A percentile compares a stretch with the other conserved stretches of the same genome.
Conservation (phyloP, 2,113 vertebrate genomes). For the Merops nubicus region DNA sequence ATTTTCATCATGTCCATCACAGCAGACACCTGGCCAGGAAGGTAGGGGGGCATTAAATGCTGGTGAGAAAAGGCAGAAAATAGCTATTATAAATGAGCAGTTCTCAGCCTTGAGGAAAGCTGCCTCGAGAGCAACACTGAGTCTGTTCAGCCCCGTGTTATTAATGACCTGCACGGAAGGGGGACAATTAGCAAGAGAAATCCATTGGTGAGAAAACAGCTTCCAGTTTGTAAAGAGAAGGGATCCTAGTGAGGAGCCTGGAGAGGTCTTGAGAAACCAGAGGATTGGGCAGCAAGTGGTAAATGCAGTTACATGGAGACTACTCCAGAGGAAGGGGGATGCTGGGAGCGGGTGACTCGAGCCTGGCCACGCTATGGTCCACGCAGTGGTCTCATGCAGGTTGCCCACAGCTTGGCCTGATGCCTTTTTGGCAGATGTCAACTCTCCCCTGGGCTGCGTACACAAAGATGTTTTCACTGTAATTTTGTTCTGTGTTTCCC, state of each 20-base stretch:
- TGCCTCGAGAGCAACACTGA: not conserved
- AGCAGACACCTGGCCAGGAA: not conserved
- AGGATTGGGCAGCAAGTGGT: not conserved
- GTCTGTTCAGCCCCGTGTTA: not conserved
- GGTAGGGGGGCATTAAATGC: not conserved
- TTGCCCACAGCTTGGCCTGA: not conserved
- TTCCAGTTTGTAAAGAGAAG: not conserved
- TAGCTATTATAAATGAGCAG: not conserved
- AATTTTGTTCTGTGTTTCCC: not conserved
- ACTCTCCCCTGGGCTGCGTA: not conserved
- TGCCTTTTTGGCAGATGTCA: no score
- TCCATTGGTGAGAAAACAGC: not conserved
- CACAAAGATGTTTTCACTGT: not conserved
- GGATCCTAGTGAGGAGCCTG: not conserved
- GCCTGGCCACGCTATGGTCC: fast-evolving
- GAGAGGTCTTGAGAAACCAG: not conserved
- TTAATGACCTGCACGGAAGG: not conserved
- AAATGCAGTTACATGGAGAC: not conserved
- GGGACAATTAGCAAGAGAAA: not conserved
- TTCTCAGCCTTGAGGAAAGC: not conserved
- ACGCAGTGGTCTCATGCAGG: fast-evolving
- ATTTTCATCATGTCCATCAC: not conserved
- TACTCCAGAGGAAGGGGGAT: not conserved
- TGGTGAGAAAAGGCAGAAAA: not conserved
- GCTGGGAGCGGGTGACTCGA: fast-evolving